These are phyloP conservation scores for Anarhynchus alexandrinus DNA, from an alignment of 2,113 vertebrate genomes.

Conservation along the genomic window DNA sequence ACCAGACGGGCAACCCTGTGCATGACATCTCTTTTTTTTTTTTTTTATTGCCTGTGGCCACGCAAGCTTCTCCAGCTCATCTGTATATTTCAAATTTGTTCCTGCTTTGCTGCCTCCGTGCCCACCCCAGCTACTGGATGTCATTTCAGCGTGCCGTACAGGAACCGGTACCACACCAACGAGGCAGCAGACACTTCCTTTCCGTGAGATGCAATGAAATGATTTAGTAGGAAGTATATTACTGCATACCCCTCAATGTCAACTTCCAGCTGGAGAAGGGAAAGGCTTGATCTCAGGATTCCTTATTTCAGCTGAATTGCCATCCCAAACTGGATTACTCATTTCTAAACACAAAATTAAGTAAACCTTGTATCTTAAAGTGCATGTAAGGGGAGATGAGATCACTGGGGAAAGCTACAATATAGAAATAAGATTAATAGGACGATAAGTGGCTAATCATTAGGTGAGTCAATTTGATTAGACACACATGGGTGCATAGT, in stretches of 20 bases:
- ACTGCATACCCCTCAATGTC: neutral
- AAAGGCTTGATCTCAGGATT: neutral
- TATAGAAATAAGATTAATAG: neutral
- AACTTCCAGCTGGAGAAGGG: neutral
- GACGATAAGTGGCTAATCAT: neutral
- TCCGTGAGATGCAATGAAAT: neutral
- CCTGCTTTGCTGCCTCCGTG: neutral
- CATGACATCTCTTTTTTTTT: neutral
- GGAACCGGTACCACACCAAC: neutral
- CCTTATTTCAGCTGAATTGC: neutral
- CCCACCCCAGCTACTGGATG: neutral
- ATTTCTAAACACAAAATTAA: neutral
- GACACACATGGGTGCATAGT: neutral
- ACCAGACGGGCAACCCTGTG: neutral
- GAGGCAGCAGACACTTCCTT: neutral
- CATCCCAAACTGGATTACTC: neutral
- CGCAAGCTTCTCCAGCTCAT: neutral
- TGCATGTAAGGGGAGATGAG: neutral
- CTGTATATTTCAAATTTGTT: neutral
- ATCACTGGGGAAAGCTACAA: neutral
- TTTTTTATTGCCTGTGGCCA: neutral
- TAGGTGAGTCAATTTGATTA: neutral
- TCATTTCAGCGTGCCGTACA: fast-evolving
- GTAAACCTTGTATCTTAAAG: neutral
- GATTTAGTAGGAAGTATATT: neutral